Evolutionary conservation across 1,140 invertebrate genomes (phyloP).

Genomic region (Copidosoma floridanum): DNA sequence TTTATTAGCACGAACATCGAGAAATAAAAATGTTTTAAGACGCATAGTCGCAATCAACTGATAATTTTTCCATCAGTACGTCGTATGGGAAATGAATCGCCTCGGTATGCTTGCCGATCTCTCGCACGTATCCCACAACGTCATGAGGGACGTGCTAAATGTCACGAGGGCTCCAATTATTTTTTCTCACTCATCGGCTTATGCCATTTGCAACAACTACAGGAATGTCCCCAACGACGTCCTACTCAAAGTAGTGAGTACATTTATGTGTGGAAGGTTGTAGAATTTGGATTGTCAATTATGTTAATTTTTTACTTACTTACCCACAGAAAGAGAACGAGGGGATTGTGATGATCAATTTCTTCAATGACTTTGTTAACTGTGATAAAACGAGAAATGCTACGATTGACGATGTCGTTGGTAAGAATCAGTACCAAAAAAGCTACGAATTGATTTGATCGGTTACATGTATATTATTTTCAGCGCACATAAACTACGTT

Average conservation of each 20-base stretch:
- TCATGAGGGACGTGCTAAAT: slow-evolving; percentile 75
- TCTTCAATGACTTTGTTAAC: slow-evolving; percentile 82
- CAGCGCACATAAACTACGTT: slow-evolving; percentile 88
- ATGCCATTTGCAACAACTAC: slow-evolving; percentile 78
- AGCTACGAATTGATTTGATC: no score
- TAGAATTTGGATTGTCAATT: not conserved
- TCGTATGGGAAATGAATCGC: slow-evolving; percentile 81
- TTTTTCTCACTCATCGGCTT: slow-evolving; percentile 85
- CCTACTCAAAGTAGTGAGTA: slow-evolving; percentile 72
- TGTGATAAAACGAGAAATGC: slow-evolving; percentile 68
- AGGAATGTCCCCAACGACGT: slow-evolving; percentile 85
- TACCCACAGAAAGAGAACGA: slow-evolving; percentile 69
- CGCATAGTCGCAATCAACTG: not conserved
- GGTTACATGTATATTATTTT: slow-evolving; percentile 46
- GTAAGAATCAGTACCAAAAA: slow-evolving; percentile 41
- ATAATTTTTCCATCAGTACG: slow-evolving; percentile 58
- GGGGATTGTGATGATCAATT: slow-evolving; percentile 88
- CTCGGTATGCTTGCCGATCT: slow-evolving; percentile 91
- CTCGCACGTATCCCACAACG: slow-evolving; percentile 79
- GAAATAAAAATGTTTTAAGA: no score
- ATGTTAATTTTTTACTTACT: slow-evolving; percentile 16
- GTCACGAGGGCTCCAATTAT: slow-evolving; percentile 80
- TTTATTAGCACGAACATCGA: no score
- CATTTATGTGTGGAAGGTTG: not conserved
- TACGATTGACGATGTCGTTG: slow-evolving; percentile 74